phyloP scores from a whole-genome alignment of 2,888 invertebrate genomes.

The Apomyelois bistriatella region DNA sequence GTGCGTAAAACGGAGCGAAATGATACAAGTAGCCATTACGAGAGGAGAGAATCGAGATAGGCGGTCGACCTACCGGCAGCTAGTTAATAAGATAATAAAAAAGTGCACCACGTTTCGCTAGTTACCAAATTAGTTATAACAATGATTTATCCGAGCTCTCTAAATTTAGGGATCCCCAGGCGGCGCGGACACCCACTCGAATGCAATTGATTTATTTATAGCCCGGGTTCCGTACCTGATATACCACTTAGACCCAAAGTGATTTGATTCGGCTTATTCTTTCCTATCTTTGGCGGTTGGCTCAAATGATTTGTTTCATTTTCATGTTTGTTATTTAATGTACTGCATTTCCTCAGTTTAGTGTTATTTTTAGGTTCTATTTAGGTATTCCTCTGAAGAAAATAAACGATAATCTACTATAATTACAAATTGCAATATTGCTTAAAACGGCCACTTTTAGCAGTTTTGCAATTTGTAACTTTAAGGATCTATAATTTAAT shows the following conservation, averaged over 20 bases:
- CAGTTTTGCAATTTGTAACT: too few relatives aligned
- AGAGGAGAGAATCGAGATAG: too few relatives aligned
- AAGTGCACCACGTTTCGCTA: constrained; percentile 1
- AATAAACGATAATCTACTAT: too few relatives aligned
- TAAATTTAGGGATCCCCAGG: constrained; percentile 47
- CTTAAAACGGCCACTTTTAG: too few relatives aligned
- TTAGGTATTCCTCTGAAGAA: too few relatives aligned
- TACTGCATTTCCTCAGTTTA: neutral
- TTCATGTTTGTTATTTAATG: neutral
- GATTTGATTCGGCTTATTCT: constrained; percentile 7
- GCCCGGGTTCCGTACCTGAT: constrained; percentile 33
- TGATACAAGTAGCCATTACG: too few relatives aligned
- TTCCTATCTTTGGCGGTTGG: neutral
- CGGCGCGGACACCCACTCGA: constrained; percentile 43
- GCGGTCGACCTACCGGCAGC: too few relatives aligned
- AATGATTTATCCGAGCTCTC: constrained; percentile 44
- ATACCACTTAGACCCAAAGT: constrained; percentile 30
- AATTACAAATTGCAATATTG: too few relatives aligned
- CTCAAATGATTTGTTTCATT: neutral
- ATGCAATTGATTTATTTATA: constrained; percentile 46
- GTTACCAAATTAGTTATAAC: constrained; percentile 44
- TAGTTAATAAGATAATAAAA: neutral
- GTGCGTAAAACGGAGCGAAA: too few relatives aligned
- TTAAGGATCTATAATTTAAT: too few relatives aligned
- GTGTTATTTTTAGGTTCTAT: neutral